Percentiles rank a stretch among this genome's conserved stretches.
Evolutionary conservation across 2,797 vertebrate species (phyloP).

Genomic region (Pseudotriccus pelzelni): DNA sequence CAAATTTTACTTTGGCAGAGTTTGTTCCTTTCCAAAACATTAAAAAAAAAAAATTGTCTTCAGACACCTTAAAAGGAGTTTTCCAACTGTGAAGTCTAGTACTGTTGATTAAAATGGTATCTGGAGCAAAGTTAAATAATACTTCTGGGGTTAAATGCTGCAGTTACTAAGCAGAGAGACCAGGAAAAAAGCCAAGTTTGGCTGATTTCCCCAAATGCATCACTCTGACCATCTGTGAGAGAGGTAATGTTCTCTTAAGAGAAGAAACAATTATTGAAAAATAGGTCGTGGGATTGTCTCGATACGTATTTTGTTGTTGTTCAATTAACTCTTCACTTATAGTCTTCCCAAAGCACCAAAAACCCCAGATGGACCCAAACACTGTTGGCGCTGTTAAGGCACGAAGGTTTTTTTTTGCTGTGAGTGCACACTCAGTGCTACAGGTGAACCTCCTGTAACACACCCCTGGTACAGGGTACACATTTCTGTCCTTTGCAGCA

Average conservation of each 20-base stretch:
- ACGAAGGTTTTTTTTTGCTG: not conserved
- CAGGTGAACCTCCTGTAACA: not conserved
- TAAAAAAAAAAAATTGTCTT: not conserved
- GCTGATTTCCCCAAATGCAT: slow-evolving; percentile 76
- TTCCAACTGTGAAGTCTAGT: slow-evolving; percentile 48
- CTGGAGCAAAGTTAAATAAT: slow-evolving; percentile 69
- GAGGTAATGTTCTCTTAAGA: slow-evolving; percentile 74
- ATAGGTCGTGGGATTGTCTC: slow-evolving; percentile 44
- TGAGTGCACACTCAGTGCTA: accelerated
- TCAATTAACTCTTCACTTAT: slow-evolving; percentile 69
- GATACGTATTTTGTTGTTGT: slow-evolving; percentile 61
- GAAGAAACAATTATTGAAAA: slow-evolving; percentile 71
- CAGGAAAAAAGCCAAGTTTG: slow-evolving; percentile 70
- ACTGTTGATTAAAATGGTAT: slow-evolving; percentile 67
- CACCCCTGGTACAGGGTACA: too few relatives aligned
- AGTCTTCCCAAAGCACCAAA: slow-evolving; percentile 32
- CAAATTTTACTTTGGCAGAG: not conserved
- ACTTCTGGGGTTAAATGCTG: slow-evolving; percentile 64
- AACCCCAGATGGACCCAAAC: not conserved
- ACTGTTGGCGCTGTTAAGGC: not conserved
- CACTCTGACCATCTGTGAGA: slow-evolving; percentile 75
- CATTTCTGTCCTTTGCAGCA: not conserved
- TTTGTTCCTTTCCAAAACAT: not conserved
- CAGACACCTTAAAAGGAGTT: slow-evolving; percentile 24
- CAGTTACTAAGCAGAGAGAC: slow-evolving; percentile 61